Evolutionary conservation across 2,888 invertebrate genomes (phyloP).

Genomic region (Diarsia dahlii): DNA sequence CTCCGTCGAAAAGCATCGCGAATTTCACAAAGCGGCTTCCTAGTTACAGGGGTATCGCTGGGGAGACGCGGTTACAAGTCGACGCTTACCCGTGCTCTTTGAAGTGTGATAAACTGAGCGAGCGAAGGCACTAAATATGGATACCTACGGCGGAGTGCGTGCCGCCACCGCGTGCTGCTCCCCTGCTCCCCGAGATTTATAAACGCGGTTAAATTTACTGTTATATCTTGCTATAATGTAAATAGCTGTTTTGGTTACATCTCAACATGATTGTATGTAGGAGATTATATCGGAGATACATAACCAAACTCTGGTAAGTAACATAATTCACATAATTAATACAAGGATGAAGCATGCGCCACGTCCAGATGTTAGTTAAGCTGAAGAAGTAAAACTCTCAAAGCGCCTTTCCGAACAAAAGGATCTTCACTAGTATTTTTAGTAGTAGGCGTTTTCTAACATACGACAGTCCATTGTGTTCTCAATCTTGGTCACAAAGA

Average conservation of each 20-base stretch:
- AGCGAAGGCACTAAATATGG: constrained; percentile 81
- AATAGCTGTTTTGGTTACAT: constrained; percentile 59
- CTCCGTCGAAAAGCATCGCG: constrained; percentile 85
- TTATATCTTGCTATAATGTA: constrained; percentile 64
- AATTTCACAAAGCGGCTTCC: constrained; percentile 89
- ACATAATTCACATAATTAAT: not conserved
- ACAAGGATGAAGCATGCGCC: not conserved
- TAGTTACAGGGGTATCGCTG: constrained; percentile 81
- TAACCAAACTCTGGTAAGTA: not conserved
- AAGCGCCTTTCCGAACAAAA: not conserved
- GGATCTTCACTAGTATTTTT: not conserved
- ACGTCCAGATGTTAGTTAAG: not conserved
- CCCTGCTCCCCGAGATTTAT: constrained; percentile 77
- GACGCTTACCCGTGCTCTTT: constrained; percentile 85
- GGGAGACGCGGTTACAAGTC: constrained; percentile 85
- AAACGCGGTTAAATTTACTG: constrained; percentile 76
- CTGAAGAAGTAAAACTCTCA: not conserved
- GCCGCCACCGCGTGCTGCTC: constrained; percentile 74
- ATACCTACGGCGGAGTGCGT: constrained; percentile 79
- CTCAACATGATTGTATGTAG: constrained; percentile 19
- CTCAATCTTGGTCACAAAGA: too few relatives aligned
- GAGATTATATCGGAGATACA: constrained; percentile 29
- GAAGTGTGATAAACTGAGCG: constrained; percentile 88
- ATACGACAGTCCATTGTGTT: not conserved
- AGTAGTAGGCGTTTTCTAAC: constrained; percentile 2